These are phyloP conservation scores for Eremobia ochroleuca DNA, from an alignment of 2,888 invertebrate species.

Conservation along the genomic window DNA sequence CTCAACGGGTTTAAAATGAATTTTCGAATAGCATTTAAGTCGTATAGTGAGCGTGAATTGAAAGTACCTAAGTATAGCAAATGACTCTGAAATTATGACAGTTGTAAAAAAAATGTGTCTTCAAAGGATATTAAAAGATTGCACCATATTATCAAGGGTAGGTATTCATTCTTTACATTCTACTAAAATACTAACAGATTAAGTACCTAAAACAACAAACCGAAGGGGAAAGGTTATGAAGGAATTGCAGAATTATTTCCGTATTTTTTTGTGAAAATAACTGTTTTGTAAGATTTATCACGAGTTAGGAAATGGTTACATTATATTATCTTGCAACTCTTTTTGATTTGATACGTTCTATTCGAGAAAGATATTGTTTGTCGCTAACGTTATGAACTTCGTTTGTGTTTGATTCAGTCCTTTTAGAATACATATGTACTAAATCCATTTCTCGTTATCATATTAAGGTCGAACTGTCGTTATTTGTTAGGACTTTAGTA, in stretches of 20 bases:
- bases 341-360: constrained; percentile 21
- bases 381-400: constrained; percentile 4
- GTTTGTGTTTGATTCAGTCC: not conserved
- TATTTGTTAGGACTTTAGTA: not conserved
- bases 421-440: not conserved
- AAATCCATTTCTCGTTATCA: not conserved
- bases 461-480: not conserved
- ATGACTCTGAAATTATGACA: too few relatives aligned
- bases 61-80: not conserved
- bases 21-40: not conserved
- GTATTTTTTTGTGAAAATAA: constrained; percentile 33
- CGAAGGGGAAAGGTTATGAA: not conserved
- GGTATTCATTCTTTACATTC: not conserved
- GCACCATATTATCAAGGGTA: not conserved
- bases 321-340: constrained; percentile 23
- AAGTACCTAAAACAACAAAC: constrained; percentile 25
- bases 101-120: not conserved
- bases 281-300: constrained; percentile 37
- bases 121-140: not conserved
- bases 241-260: constrained; percentile 16
- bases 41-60: not conserved
- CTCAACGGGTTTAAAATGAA: not conserved
- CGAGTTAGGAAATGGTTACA: constrained; percentile 20
- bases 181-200: constrained; percentile 1
- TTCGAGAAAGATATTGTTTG: constrained; percentile 6